Base-by-base conservation (phyloP, 2,113 vertebrate species). In the Scomber colias region DNA sequence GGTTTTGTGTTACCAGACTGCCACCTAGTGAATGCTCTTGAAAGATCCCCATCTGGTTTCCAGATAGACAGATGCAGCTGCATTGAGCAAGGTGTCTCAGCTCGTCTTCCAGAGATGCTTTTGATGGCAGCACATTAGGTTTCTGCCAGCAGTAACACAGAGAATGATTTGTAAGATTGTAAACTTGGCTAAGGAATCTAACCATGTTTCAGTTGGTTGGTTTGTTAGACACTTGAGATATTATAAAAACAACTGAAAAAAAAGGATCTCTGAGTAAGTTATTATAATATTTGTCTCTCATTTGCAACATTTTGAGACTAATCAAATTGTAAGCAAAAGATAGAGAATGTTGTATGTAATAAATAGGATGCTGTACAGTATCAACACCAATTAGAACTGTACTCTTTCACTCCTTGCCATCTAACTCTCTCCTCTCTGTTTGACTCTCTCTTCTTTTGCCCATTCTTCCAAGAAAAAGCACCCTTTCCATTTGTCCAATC, bases 1-100 rank as follows among this genome's bases (percentile, higher is more conserved):
- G 86, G 63, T 91, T 93, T 66, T 76, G 60, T 93, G 95, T 92
- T 91, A 91, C 94, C 90, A 86, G 85, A 94, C 92, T 95, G 95
- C 94, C 95, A 94, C 92, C 95, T 94, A 95, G 94, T 94, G 95
- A 93, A 81, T 27, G 48, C 62, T 73, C 27, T 8, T 21, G 5
- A 83, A 73, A 81, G 50, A 56, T 64, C 69, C 57, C 56, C 45
- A 44, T 66, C 69, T 75, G 17, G 19, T 48, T 85, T 85, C 56
- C 69, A 77, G 87, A 79, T 59, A 49, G 76, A 82, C 69, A 45
- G 77, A 79, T 73, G 66, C 62, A 72, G 71, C 71, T 75, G 85
- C 71, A 87, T 66, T 85, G 57, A 88, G 76, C 65, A 30, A 76
- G 64, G 59, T 71, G 53, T 82, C 62, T 21, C 56, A 84, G 49